Base-by-base conservation (phyloP, 1,140 invertebrate genomes). In the Nebria ingens region DNA sequence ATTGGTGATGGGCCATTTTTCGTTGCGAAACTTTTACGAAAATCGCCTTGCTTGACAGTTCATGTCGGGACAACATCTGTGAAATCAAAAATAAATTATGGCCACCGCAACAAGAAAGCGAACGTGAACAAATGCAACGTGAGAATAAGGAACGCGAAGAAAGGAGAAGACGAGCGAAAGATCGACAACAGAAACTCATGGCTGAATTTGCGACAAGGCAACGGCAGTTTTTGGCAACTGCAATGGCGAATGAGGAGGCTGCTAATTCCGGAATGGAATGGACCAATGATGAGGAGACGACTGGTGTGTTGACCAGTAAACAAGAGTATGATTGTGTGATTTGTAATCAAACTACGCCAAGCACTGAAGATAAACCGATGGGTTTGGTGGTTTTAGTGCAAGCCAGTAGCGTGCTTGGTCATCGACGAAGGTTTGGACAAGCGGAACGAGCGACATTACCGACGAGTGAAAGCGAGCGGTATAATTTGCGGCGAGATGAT, bases 301-400 rank as follows among this genome's bases (percentile, higher is more conserved):
- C 19, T 52, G 55, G 23, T 22, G 38, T 58, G n/a, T 58, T 73
- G 25, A 62, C 72, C 63, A 84, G 76, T 67, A 82, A 81, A 70
- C 82, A 82, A 66, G 87, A 91, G 70, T 97, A 94, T 70, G 89
- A 96, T 69, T 98, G 95, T 76, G 92, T 94, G 51, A 97, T 97
- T 64, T 98, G 94, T 72, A 91, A 88, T 73, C 89, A 91, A 73
- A 90, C 87, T 52, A 86, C 90, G 40, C 80, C 88, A 6, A 89
- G 87, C 62, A 90, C 84, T 0, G 82, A 87, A 62, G 81, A 87
- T 11, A 87, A 92, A 71, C 93, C 92, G 15, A 86, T 97, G 66
- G 93, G 93, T 9, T 75, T 96, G 19, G 90, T 95, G 2, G 89
- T 93, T 54, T 77, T 96, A 51, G 79, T 96, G 50, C 90, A 93